phyloP scores from a whole-genome alignment of 2,113 vertebrate genomes.

The Nematolebias whitei region DNA sequence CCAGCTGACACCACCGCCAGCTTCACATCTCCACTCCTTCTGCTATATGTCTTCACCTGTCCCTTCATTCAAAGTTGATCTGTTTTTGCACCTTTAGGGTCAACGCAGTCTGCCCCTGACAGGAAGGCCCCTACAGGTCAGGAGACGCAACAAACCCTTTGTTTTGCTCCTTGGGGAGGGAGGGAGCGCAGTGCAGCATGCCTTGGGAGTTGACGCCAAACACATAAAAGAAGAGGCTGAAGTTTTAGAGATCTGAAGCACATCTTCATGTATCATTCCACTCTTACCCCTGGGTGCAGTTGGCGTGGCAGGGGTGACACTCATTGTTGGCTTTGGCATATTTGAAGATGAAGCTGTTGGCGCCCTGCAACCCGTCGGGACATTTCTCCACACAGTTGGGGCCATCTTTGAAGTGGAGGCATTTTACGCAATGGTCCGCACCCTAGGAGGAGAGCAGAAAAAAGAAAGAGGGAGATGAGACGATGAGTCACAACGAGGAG shows the following conservation, averaged over 20 bases:
- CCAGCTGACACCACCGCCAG: neutral
- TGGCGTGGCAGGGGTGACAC: slow-evolving; percentile 93
- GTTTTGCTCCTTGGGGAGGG: neutral
- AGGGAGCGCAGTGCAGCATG: slow-evolving; percentile 6
- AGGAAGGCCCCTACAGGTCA: slow-evolving; percentile 18
- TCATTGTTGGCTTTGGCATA: slow-evolving; percentile 93
- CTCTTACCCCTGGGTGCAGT: slow-evolving; percentile 96
- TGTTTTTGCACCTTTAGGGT: slow-evolving; percentile 17
- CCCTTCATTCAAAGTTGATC: slow-evolving; percentile 30
- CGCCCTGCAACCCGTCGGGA: slow-evolving; percentile 92
- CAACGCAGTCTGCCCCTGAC: slow-evolving; percentile 32
- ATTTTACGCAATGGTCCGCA: slow-evolving; percentile 93
- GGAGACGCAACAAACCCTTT: neutral
- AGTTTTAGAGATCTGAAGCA: slow-evolving; percentile 14
- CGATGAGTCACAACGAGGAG: neutral
- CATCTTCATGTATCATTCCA: slow-evolving; percentile 14
- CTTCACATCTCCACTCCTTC: slow-evolving; percentile 14
- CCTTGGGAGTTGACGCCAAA: neutral
- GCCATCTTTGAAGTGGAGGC: slow-evolving; percentile 95
- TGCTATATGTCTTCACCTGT: slow-evolving; percentile 15
- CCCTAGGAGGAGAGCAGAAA: slow-evolving; percentile 78
- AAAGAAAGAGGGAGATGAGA: neutral
- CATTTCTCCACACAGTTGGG: slow-evolving; percentile 98
- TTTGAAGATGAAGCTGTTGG: slow-evolving; percentile 97
- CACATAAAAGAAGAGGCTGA: slow-evolving; percentile 15